Conservation (phyloP, 1,140 invertebrate species). For the Cherax quadricarinatus region DNA sequence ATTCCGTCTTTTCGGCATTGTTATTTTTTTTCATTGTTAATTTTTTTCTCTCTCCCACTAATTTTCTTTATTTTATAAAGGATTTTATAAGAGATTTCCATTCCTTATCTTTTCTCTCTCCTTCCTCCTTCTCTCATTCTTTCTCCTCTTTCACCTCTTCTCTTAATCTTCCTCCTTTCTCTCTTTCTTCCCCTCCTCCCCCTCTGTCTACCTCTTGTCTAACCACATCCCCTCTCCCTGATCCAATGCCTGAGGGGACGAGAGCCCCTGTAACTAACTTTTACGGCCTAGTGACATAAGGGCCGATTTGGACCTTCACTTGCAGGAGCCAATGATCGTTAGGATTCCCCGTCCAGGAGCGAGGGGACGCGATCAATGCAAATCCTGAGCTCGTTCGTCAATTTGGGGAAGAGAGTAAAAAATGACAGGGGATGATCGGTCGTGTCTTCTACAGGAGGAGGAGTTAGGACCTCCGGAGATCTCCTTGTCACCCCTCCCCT, state of each 20-base stretch:
- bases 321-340: constrained; percentile 27
- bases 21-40: too few species aligned
- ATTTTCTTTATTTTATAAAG: too few species aligned
- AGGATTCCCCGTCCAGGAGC: background rate
- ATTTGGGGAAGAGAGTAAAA: constrained; percentile 57
- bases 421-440: constrained; percentile 45
- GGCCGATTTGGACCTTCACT: background rate
- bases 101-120: too few species aligned
- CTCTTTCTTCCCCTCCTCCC: background rate
- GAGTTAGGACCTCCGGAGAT: background rate
- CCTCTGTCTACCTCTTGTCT: too few species aligned
- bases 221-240: background rate
- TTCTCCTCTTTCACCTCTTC: too few species aligned
- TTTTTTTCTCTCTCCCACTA: too few species aligned
- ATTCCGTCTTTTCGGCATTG: too few species aligned
- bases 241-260: background rate
- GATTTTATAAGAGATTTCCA: too few species aligned
- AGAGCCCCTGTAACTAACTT: background rate
- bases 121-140: too few species aligned
- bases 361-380: constrained; percentile 58
- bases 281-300: constrained; percentile 28
- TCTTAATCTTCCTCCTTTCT: background rate
- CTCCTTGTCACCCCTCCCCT: background rate
- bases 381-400: constrained; percentile 63
- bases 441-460: background rate